Evolutionary conservation across 2,888 invertebrate species (phyloP).

Genomic region (Heliothis peltigera): DNA sequence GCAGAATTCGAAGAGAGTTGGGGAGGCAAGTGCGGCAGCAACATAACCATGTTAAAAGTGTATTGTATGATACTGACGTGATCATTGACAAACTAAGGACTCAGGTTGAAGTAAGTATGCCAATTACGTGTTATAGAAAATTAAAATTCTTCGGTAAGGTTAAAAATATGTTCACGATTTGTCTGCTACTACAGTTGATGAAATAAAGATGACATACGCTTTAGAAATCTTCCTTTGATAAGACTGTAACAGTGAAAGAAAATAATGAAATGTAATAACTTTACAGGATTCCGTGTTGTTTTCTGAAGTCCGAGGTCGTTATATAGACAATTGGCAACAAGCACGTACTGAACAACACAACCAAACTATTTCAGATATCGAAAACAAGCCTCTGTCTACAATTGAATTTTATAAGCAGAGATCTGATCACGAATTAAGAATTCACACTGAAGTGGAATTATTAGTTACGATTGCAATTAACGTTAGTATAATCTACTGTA

Average conservation of each 20-base stretch:
- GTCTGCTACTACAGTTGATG: too few species aligned
- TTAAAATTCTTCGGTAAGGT: too few species aligned
- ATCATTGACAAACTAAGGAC: conserved; percentile 70
- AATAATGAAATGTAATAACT: background rate
- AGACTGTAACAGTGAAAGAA: background rate
- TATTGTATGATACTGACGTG: conserved; percentile 74
- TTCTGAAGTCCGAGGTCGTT: conserved; percentile 65
- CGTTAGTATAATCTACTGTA: conserved; percentile 68
- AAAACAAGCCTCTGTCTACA: conserved; percentile 58
- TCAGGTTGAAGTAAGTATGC: conserved; percentile 72
- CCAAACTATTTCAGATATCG: conserved; percentile 65
- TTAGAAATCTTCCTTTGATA: too few species aligned
- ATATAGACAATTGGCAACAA: conserved; percentile 76
- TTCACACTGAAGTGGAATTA: conserved; percentile 80
- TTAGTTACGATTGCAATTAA: conserved; percentile 74
- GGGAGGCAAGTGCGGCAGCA: conserved; percentile 75
- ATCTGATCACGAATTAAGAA: conserved; percentile 76
- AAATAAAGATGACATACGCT: too few species aligned
- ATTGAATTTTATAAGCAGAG: conserved; percentile 74
- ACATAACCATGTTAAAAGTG: conserved; percentile 75
- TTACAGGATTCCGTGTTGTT: conserved; percentile 50
- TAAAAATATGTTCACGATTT: too few species aligned
- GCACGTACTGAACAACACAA: conserved; percentile 80
- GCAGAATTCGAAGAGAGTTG: conserved; percentile 72
- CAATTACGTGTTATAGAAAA: too few species aligned